These are phyloP conservation scores for Caligus rogercresseyi DNA, from an alignment of 1,140 invertebrate genomes.

Conservation along the genomic window DNA sequence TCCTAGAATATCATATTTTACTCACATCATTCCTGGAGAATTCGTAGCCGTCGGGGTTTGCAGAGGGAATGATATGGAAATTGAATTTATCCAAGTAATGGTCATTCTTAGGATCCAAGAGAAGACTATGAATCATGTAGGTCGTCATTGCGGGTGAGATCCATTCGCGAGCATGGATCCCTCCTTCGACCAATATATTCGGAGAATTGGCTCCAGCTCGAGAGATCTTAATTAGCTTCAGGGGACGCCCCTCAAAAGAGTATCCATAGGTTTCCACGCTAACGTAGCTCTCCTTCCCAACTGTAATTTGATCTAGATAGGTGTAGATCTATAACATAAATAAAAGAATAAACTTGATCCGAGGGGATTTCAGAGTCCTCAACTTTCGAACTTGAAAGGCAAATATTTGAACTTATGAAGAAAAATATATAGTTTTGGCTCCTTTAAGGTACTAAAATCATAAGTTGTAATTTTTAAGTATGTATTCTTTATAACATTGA, in stretches of 20 bases:
- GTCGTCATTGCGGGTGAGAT: slow-evolving; percentile 66
- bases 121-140: slow-evolving; percentile 59
- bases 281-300: not conserved
- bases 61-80: slow-evolving; percentile 28
- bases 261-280: not conserved
- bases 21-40: slow-evolving; percentile 16
- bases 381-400: no score
- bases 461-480: no score
- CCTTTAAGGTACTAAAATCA: no score
- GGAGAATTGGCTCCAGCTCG: not conserved
- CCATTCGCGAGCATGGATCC: slow-evolving; percentile 67
- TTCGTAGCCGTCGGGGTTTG: slow-evolving; percentile 24
- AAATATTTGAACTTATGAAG: no score
- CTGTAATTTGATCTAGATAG: not conserved
- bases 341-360: no score
- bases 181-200: slow-evolving; percentile 14
- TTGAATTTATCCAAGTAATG: slow-evolving; percentile 52
- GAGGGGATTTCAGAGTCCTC: no score
- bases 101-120: slow-evolving; percentile 33
- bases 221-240: slow-evolving; percentile 2
- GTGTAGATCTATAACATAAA: not conserved
- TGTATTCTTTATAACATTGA: no score
- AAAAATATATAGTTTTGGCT: no score
- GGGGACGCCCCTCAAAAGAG: slow-evolving; percentile 14
- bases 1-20: slow-evolving; percentile 30